phyloP scores from a whole-genome alignment of 2,888 invertebrate species.

The Dicyrtoma fusca region DNA sequence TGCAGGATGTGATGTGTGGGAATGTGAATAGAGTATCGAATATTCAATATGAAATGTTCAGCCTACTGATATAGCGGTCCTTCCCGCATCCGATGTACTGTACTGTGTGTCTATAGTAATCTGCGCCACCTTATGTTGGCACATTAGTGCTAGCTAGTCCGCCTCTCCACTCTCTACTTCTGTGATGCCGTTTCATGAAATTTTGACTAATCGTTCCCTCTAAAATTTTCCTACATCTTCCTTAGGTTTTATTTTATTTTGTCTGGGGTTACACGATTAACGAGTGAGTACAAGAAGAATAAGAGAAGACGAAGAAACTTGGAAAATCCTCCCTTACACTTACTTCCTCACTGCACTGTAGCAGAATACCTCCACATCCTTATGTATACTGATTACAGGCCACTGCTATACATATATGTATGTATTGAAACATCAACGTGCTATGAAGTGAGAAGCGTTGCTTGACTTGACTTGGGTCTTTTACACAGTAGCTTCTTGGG shows the following conservation, averaged over 20 bases:
- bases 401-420: too few relatives aligned
- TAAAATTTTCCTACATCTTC: slow-evolving; percentile 19
- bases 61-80: too few relatives aligned
- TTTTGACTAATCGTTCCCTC: slow-evolving; percentile 38
- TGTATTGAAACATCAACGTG: too few relatives aligned
- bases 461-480: too few relatives aligned
- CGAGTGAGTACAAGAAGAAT: neutral
- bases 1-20: slow-evolving; percentile 6
- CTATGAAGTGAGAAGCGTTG: too few relatives aligned
- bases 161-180: neutral
- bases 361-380: too few relatives aligned
- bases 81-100: neutral
- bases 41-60: neutral
- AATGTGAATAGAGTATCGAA: neutral
- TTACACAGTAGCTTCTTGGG: too few relatives aligned
- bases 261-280: slow-evolving; percentile 14
- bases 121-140: too few relatives aligned
- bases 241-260: neutral
- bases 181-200: slow-evolving; percentile 33
- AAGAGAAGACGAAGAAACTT: slow-evolving; percentile 8
- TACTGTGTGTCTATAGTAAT: neutral
- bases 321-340: neutral
- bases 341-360: neutral
- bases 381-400: too few relatives aligned
- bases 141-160: slow-evolving; percentile 5